These are phyloP conservation scores for Pseudomyrmex concolor DNA, from an alignment of 1,140 invertebrate genomes.

Conservation along the genomic window DNA sequence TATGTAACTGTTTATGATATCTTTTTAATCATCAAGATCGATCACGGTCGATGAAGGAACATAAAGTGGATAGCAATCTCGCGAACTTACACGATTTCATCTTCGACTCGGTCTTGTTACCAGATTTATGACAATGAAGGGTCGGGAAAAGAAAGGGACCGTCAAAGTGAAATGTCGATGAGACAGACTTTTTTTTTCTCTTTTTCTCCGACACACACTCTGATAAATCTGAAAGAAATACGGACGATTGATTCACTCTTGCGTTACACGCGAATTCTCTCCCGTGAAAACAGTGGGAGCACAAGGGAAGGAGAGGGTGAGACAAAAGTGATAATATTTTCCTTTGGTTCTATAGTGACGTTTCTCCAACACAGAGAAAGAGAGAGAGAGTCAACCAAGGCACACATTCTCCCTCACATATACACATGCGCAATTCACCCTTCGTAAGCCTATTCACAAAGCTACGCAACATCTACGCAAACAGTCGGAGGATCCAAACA, in stretches of 20 bases:
- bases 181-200: slow-evolving; percentile 51
- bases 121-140: slow-evolving; percentile 61
- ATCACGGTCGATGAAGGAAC: slow-evolving; percentile 5
- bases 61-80: slow-evolving; percentile 37
- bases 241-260: slow-evolving; percentile 61
- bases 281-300: slow-evolving; percentile 43
- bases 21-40: slow-evolving; percentile 41
- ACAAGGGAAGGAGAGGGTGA: neutral
- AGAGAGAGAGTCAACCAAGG: slow-evolving; percentile 1
- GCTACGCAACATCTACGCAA: slow-evolving; percentile 49
- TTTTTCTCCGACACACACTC: slow-evolving; percentile 17
- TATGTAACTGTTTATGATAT: neutral
- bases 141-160: slow-evolving; percentile 46
- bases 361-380: slow-evolving; percentile 18
- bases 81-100: slow-evolving; percentile 32
- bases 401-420: neutral
- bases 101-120: slow-evolving; percentile 40
- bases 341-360: slow-evolving; percentile 36
- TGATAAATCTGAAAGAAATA: slow-evolving; percentile 63
- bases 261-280: slow-evolving; percentile 36
- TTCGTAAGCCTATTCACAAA: slow-evolving; percentile 46
- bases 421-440: neutral
- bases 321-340: slow-evolving; percentile 58
- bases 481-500: slow-evolving; percentile 77
- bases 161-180: slow-evolving; percentile 56